phyloP scores from a whole-genome alignment of 2,113 vertebrate species.

The Pardalotus punctatus region DNA sequence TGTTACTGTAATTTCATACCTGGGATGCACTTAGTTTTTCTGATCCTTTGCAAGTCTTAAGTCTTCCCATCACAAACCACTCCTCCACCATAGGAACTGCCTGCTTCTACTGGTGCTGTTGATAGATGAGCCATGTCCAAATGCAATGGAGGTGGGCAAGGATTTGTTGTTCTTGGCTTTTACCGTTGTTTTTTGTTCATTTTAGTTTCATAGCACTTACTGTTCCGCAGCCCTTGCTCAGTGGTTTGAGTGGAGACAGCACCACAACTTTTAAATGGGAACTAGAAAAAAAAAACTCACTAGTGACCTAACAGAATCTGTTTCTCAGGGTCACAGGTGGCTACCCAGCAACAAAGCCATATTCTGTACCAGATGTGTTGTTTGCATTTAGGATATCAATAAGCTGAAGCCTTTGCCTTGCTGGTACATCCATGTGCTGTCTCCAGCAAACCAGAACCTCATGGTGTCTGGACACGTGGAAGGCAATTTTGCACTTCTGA shows the following conservation, averaged over 20 bases:
- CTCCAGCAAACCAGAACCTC: background rate
- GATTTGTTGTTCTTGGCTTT: background rate
- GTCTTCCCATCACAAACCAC: conserved; percentile 27
- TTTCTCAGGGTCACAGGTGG: conserved; percentile 28
- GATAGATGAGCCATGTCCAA: background rate
- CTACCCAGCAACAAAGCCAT: conserved; percentile 66
- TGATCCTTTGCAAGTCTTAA: conserved; percentile 1
- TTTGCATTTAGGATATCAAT: background rate
- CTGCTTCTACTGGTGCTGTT: conserved; percentile 29
- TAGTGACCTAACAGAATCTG: background rate
- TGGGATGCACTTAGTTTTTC: conserved; percentile 15
- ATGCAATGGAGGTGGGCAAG: background rate
- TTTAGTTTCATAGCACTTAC: background rate
- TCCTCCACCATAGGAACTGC: background rate
- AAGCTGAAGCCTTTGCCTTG: conserved; percentile 55
- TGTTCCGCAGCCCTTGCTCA: background rate
- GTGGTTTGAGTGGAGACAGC: background rate
- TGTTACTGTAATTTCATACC: conserved; percentile 22
- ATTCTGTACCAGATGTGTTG: background rate
- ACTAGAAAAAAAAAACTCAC: background rate
- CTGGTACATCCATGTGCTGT: conserved; percentile 34
- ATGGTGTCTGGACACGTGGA: conserved; percentile 44
- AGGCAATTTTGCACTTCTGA: conserved; percentile 42
- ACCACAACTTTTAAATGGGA: background rate
- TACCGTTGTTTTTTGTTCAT: background rate